A percentile compares a stretch with the other conserved stretches of the same genome.
These are phyloP conservation scores for Amblyjoppa fuscipennis DNA, from an alignment of 2,888 invertebrate genomes.

Conservation along the genomic window DNA sequence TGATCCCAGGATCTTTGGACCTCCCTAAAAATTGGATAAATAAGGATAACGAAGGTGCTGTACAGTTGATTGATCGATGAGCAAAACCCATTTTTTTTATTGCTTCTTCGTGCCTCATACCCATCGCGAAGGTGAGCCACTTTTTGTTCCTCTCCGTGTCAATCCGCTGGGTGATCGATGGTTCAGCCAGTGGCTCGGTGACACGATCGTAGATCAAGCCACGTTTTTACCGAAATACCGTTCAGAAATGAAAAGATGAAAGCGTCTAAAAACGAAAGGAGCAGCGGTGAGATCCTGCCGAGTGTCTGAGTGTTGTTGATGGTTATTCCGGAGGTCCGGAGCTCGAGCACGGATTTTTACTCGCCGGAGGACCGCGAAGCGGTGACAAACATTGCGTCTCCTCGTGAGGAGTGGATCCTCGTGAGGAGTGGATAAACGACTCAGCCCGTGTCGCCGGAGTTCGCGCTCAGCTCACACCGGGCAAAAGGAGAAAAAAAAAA, in stretches of 20 bases:
- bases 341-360: conserved; percentile 32
- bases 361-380: conserved; percentile 20
- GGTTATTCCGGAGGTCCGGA: conserved; percentile 26
- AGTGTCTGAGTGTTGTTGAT: conserved; percentile 37
- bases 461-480: conserved; percentile 55
- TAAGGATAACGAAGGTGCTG: conserved; percentile 26
- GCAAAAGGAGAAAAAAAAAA: conserved; percentile 27
- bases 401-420: conserved; percentile 49
- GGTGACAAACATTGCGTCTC: conserved; percentile 74
- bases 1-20: neutral
- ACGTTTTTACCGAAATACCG: conserved; percentile 46
- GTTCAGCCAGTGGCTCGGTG: conserved; percentile 41
- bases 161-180: conserved; percentile 60
- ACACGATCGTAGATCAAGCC: conserved; percentile 64
- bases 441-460: conserved; percentile 52
- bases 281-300: neutral
- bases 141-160: conserved; percentile 36
- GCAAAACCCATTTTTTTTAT: conserved; percentile 27
- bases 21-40: conserved; percentile 12
- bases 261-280: conserved; percentile 34
- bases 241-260: conserved; percentile 58
- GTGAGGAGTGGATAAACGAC: conserved; percentile 63
- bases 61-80: conserved; percentile 54
- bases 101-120: conserved; percentile 42
- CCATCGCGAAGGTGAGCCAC: conserved; percentile 26